Evolutionary conservation across 2,113 vertebrate species (phyloP), one percentile per base, ranked within the genome.

Genomic region (Calidris pygmaea): DNA sequence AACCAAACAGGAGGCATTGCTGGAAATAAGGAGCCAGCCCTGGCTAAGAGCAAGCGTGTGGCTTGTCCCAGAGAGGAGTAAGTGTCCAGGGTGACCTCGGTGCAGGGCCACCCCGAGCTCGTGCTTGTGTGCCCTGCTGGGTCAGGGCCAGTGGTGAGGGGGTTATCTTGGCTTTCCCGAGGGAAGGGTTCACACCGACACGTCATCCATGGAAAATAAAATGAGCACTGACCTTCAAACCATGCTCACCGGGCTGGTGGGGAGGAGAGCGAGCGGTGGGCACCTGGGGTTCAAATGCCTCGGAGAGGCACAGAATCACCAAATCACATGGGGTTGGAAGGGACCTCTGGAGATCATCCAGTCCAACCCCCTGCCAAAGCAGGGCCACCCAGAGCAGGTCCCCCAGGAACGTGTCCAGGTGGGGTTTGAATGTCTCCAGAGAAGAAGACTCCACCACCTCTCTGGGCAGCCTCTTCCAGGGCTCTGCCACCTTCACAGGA

Each of bases 1-100:
- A 66, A 43, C 39, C 7, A 63, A 62, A 53, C 7, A 52, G 29
- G 22, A 84, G 39, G 8, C 17, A 20, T 7, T 4, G 26, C 34
- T 68, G 17, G 43, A 87, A 91, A 47, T 29, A 29, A 72, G 12
- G 26, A 52, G 10, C 35, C 0, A 1, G 29, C 10, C 0, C 0
- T 45, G 55, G 13, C 9, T 39, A 60, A 45, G 29, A 27, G 21
- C 17, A 27, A 34, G 47, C 5, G 2, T 34, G 14, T 41, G 23
- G 20, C 37, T 39, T 39, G 59, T 29, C 15, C 39, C 4, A 3
- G 41, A 5, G 4, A 15, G 16, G 3, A 34, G 9, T 27, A 24
- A 65, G 9, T 39, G 17, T 62, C 39, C 50, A 30, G 41, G 39
- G 55, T n/a, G 71, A 56, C 41, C 2, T 3, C 0, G 1, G 23